Base-by-base conservation (phyloP, 2,113 vertebrate species). In the Herpailurus yagouaroundi region DNA sequence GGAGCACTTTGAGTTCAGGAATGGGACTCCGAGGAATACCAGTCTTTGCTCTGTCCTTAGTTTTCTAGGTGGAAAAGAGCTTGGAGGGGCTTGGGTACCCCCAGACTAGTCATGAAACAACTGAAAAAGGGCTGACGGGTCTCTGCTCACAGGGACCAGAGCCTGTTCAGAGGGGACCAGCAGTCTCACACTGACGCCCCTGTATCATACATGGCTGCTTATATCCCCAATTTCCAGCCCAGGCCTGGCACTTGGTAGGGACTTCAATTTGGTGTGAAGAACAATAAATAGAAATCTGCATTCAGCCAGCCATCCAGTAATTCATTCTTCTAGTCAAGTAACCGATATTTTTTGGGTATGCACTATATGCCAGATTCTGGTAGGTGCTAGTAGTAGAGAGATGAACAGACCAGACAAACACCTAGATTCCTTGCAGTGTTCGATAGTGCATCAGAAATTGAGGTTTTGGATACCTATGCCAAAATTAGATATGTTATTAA, bases 271-370 rank as follows among this genome's bases (percentile, higher is more conserved):
- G 15, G 79, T 18, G 63, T 83, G 68, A 87, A 86, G 63, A 79
- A 86, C 38, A 66, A 86, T 38, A 95, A 76, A 66, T 91, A 55
- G 89, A 92, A 94, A 81, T 71, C 25, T 48, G 89, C 57, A 83
- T 79, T 77, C 16, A 83, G 8, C 11, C 38, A 85, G 63, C 55
- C 36, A 85, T 48, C 38, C 38, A 96, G 11, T 55, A 89, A 85
- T 68, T 38, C 41, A 57, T 84, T 85, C 33, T 69, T 96, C 84
- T 38, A 80, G 52, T 82, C 60, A 73, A 91, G 33, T 19, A 82
- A 50, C 36, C 21, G 52, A 0, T 89, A 63, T 63, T 52, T 45
- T 74, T 7, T 91, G 57, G 23, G 2, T 63, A 16, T 7, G 23
- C 0, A 4, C 64, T 19, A 9, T 27, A 25, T 69, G 80, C 29